Base-by-base conservation (phyloP, 2,888 invertebrate species). In the Strigamia maritima region DNA sequence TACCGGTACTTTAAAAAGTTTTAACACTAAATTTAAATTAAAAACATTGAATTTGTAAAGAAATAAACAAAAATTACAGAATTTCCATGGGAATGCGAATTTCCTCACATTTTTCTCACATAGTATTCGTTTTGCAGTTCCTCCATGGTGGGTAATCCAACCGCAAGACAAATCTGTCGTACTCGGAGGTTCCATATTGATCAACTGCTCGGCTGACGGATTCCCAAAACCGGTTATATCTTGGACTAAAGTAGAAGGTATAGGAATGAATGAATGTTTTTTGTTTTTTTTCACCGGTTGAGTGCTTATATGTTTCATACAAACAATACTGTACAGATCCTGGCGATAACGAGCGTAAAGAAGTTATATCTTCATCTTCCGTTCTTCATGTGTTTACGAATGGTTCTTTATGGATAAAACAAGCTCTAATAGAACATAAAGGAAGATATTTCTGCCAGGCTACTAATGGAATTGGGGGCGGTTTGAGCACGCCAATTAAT, bases 361-460 rank as follows among this genome's bases (percentile, higher is more conserved):
- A 76, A 75, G 35, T 78, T 2, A 74, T 78, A 38, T 70, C 74
- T 49, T 26, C 74, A 22, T 54, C 70, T 19, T 35, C 40, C n/a
- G 44, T 93, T 85, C 94, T 96, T 81, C 94, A 93, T 87, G 94
- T 95, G 76, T 82, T 84, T 49, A 95, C 95, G 87, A 97, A 98
- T 85, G 97, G 97, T 82, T 95, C 95, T 79, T 89, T 98, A 81
- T 90, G 92, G 80, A 93, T 98, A 84, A 91, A 92, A 83, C 94
- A 95, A 84, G 95, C 96, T 82, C 93, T 94, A 86, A 95, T 96
- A 87, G 92, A 92, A 26, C 96, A 97, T 85, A 95, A 96, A 88
- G 97, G 97, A 28, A 95, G 95, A 85, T 97, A 97, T 86, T 89
- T 97, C 65, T 98, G 98, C 86, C 96, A 97, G 88, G 96, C 97